Evolutionary conservation across 2,888 invertebrate genomes (phyloP).

Genomic region (Nemapogon koenigi): DNA sequence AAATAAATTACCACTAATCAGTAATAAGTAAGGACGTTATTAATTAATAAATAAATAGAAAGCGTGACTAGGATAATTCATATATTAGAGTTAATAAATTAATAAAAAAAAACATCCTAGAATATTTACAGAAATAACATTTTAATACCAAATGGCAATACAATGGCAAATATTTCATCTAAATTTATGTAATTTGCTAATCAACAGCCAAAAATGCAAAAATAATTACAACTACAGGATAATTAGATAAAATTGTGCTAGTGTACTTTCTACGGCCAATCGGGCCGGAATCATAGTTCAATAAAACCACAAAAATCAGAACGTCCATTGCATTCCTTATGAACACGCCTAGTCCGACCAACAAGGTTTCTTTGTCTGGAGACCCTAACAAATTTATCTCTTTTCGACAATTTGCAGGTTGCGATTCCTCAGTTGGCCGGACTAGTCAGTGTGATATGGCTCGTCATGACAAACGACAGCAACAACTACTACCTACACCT

Average conservation of each 20-base stretch:
- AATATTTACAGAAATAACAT: constrained; percentile 62
- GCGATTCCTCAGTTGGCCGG: too few relatives aligned
- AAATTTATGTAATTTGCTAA: constrained; percentile 30
- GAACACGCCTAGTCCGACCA: too few relatives aligned
- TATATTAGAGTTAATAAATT: constrained; percentile 42
- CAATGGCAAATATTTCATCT: constrained; percentile 53
- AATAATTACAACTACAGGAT: not conserved
- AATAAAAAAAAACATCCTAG: constrained; percentile 54
- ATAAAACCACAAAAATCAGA: too few relatives aligned
- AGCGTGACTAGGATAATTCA: constrained; percentile 57
- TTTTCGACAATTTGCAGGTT: too few relatives aligned
- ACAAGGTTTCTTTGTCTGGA: too few relatives aligned
- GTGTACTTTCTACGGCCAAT: too few relatives aligned
- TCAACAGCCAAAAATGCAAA: constrained; percentile 30
- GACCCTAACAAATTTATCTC: too few relatives aligned
- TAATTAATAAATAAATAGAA: constrained; percentile 50
- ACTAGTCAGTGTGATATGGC: too few relatives aligned
- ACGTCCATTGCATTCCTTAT: too few relatives aligned
- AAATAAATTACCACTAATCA: constrained; percentile 10
- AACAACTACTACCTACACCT: too few relatives aligned
- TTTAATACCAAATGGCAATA: constrained; percentile 60
- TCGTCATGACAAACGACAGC: too few relatives aligned
- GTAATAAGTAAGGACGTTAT: not conserved
- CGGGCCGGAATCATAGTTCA: too few relatives aligned
- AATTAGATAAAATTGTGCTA: constrained; percentile 8